Percentiles rank a stretch among this genome's conserved stretches.
These are phyloP conservation scores for Atethmia centrago DNA, from an alignment of 2,888 invertebrate species.

Conservation along the genomic window DNA sequence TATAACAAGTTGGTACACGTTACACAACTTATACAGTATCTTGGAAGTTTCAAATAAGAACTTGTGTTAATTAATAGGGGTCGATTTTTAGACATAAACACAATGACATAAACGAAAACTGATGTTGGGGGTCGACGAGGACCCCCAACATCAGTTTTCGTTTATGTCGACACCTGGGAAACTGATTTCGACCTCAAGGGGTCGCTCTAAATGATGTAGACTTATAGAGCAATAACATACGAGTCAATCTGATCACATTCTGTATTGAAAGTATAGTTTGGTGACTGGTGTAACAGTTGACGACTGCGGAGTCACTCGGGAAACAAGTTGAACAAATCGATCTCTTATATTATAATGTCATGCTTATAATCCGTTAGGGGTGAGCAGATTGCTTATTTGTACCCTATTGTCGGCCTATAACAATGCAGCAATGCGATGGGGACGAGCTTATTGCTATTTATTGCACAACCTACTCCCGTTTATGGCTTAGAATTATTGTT, in stretches of 20 bases:
- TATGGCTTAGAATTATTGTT: background rate
- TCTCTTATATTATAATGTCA: too few species aligned
- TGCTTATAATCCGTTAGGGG: constrained; percentile 16
- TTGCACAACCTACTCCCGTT: constrained; percentile 6
- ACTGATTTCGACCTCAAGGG: too few species aligned
- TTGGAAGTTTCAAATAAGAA: too few species aligned
- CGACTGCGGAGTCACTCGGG: background rate
- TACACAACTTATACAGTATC: too few species aligned
- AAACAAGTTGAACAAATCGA: too few species aligned
- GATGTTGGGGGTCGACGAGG: too few species aligned
- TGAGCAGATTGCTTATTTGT: background rate
- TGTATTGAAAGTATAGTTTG: background rate
- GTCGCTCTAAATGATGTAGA: background rate
- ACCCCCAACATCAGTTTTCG: too few species aligned
- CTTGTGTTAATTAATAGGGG: too few species aligned
- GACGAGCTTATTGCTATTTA: constrained; percentile 6
- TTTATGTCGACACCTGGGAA: too few species aligned
- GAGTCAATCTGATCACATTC: background rate
- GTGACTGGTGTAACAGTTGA: background rate
- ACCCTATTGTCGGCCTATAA: background rate
- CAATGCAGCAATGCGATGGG: constrained; percentile 13
- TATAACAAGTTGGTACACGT: too few species aligned
- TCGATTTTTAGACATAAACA: too few species aligned
- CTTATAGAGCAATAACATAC: background rate
- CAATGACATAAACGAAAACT: too few species aligned